Base-by-base conservation (phyloP, 2,797 vertebrate genomes). In the Oreochromis mossambicus region DNA sequence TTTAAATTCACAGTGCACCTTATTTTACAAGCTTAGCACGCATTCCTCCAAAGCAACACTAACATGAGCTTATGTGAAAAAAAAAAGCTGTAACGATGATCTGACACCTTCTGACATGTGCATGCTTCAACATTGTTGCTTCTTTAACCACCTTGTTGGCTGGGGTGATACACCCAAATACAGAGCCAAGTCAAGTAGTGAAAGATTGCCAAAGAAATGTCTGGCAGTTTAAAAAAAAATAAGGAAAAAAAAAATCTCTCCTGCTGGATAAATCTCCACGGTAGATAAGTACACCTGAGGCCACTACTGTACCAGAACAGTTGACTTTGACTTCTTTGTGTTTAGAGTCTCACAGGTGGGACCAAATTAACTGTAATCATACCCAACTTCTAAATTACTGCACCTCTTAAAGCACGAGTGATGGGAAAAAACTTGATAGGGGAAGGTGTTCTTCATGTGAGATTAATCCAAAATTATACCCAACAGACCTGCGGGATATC, bases 181-280 rank as follows among this genome's bases (percentile, higher is more conserved):
- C 83, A 75, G 86, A 92, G 95, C 94, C 95, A 96, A 96, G 92
- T 88, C 89, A 92, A 93, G 94, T 82, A 89, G 93, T 54, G 89
- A 90, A 90, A 88, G 86, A 90, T 89, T 96, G 96, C 96, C 96
- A 97, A 95, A 94, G 91, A 96, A 95, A 94, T 92, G 94, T 96
- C 95, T 96, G 95, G 95, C 95, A 95, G 82, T 73, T 48, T 26
- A 43, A 81, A 88, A 90, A 83, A 88, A 80, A 85, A 32, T 17
- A 58, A 32, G 29, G 90, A 86, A 90, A 80, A 87, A 86, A 83
- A 73, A 66, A 63, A 79, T 89, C 93, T 93, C 93, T 94, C 94
- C 93, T 91, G 90, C 91, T 93, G 91, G 94, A 96, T 92, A 92
- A 91, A 89, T 93, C 93, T 90, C 92, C 84, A 83, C 81, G 88